Evolutionary conservation across 2,888 invertebrate genomes (phyloP).

Genomic region (Dicyrtomina minuta): DNA sequence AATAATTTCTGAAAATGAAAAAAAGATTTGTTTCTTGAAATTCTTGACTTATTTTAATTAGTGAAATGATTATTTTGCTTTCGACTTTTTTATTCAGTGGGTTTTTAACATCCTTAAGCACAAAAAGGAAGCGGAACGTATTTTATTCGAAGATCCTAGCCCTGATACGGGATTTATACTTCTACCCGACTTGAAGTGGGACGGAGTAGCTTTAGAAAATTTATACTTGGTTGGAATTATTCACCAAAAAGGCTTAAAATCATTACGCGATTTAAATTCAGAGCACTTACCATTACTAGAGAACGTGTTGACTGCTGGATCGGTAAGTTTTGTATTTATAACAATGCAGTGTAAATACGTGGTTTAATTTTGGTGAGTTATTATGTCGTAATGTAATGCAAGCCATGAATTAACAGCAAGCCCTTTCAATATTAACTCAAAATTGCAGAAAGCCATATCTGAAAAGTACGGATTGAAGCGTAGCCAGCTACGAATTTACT

Average conservation of each 20-base stretch:
- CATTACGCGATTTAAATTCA: constrained; percentile 77
- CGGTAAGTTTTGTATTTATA: constrained; percentile 63
- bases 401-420: too few species aligned
- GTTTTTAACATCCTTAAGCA: constrained; percentile 93
- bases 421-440: too few species aligned
- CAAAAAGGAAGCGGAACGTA: constrained; percentile 82
- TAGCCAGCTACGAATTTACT: constrained; percentile 75
- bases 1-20: too few species aligned
- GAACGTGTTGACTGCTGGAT: constrained; percentile 75
- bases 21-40: too few species aligned
- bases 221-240: constrained; percentile 83
- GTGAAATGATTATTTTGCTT: neutral
- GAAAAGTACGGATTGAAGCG: constrained; percentile 72
- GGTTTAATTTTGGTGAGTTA: too few species aligned
- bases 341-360: too few species aligned
- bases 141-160: constrained; percentile 74
- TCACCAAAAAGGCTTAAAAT: constrained; percentile 71
- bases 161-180: constrained; percentile 81
- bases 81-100: constrained; percentile 69
- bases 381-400: too few species aligned
- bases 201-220: constrained; percentile 72
- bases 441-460: constrained; percentile 70
- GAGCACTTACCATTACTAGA: constrained; percentile 78
- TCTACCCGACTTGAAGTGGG: constrained; percentile 95
- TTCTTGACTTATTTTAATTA: too few species aligned